phyloP scores from a whole-genome alignment of 2,888 invertebrate species.

The Limnephilus lunatus region DNA sequence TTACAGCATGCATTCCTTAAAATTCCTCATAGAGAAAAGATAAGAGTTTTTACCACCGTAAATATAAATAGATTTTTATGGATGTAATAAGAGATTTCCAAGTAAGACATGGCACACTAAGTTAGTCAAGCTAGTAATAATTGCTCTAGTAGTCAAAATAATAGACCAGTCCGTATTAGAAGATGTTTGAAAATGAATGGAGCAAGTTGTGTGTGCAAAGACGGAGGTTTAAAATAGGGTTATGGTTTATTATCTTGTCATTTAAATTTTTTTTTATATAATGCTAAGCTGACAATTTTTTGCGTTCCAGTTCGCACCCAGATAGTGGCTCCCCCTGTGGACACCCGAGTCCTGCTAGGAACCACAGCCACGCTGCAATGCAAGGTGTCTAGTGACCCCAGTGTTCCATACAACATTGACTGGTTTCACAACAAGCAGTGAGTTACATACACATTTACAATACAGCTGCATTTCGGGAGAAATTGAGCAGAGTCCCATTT shows the following conservation, averaged over 20 bases:
- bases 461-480: no score
- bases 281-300: not conserved
- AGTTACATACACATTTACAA: constrained; percentile 70
- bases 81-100: not conserved
- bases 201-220: not conserved
- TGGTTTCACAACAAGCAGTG: constrained; percentile 93
- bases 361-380: constrained; percentile 96
- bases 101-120: not conserved
- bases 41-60: no score
- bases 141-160: not conserved
- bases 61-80: not conserved
- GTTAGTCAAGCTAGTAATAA: no score
- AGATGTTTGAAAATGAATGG: not conserved
- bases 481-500: no score
- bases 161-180: not conserved
- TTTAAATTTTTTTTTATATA: not conserved
- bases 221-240: not conserved
- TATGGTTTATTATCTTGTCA: not conserved
- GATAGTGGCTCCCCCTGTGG: constrained; percentile 95
- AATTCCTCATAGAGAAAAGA: not conserved
- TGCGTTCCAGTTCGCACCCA: constrained; percentile 89
- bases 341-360: constrained; percentile 93
- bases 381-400: constrained; percentile 94
- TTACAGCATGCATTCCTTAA: not conserved
- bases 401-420: constrained; percentile 89